A percentile compares a stretch with the other conserved stretches of the same genome.
phyloP scores from a whole-genome alignment of 1,140 invertebrate species.

The Meloidogyne floridensis region DNA sequence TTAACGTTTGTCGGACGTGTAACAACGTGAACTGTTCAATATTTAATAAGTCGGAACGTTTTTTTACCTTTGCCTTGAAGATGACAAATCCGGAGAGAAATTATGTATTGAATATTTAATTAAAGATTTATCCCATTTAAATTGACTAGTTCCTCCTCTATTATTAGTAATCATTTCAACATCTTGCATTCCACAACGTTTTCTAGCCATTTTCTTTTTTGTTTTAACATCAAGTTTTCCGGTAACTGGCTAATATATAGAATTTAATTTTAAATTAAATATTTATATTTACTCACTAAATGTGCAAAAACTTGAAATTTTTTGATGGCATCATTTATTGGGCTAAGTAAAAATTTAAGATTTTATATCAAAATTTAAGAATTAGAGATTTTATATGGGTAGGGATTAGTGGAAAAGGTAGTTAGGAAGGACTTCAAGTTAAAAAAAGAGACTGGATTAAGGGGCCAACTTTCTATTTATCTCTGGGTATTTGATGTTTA shows the following conservation, averaged over 20 bases:
- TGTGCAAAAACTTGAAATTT: constrained; percentile 64
- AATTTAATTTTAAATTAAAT: too few relatives aligned
- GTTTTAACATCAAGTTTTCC: constrained; percentile 55
- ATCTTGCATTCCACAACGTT: constrained; percentile 60
- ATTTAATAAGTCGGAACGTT: too few relatives aligned
- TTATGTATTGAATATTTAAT: constrained; percentile 60
- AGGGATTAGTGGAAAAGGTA: too few relatives aligned
- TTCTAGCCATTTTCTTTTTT: constrained; percentile 63
- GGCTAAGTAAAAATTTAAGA: neutral
- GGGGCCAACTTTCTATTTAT: too few relatives aligned
- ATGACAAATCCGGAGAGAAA: constrained; percentile 57
- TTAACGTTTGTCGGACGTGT: too few relatives aligned
- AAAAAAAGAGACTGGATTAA: too few relatives aligned
- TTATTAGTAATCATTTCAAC: constrained; percentile 49
- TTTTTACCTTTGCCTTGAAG: constrained; percentile 45
- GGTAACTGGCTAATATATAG: constrained; percentile 35
- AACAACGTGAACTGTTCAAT: too few relatives aligned
- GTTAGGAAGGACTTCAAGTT: too few relatives aligned
- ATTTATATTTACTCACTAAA: too few relatives aligned
- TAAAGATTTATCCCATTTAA: constrained; percentile 59
- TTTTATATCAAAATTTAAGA: too few relatives aligned
- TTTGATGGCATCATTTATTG: constrained; percentile 32
- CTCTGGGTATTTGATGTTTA: too few relatives aligned
- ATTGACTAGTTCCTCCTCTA: constrained; percentile 46
- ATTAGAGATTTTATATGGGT: too few relatives aligned